Evolutionary conservation across 2,888 invertebrate genomes (phyloP).

Genomic region (Ramazzottius varieornatus): DNA sequence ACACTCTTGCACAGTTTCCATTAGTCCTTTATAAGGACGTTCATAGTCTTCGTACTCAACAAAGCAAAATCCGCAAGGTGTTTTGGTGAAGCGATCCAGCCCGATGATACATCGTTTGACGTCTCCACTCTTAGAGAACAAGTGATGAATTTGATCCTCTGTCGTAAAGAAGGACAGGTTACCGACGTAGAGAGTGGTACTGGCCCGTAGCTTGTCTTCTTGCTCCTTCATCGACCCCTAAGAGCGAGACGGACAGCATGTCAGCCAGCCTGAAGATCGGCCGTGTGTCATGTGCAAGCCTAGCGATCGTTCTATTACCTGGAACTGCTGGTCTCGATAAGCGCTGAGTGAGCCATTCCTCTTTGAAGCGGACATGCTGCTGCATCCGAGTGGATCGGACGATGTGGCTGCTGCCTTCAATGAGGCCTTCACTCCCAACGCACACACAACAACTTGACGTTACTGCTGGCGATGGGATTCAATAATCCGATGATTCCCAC

Average conservation of each 20-base stretch:
- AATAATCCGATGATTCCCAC: no score
- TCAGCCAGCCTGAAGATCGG: background rate
- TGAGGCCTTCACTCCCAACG: no score
- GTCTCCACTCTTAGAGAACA: constrained; percentile 84
- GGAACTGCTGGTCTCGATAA: background rate
- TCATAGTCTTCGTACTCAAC: constrained; percentile 39
- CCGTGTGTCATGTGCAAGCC: background rate
- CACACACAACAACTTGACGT: no score
- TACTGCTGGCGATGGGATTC: no score
- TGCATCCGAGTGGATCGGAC: no score
- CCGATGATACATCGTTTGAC: constrained; percentile 77
- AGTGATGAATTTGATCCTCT: constrained; percentile 88
- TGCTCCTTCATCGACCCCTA: constrained; percentile 67
- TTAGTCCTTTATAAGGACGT: no score
- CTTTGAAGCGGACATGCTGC: no score
- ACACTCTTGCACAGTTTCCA: no score
- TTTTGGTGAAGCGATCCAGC: constrained; percentile 82
- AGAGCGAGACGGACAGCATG: background rate
- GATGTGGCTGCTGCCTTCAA: no score
- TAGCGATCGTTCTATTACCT: background rate
- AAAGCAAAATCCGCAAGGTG: constrained; percentile 97
- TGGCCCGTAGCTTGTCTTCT: constrained; percentile 42
- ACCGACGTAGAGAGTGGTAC: constrained; percentile 75
- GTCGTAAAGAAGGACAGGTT: constrained; percentile 94
- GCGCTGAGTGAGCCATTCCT: background rate